Conservation (phyloP, 2,113 vertebrate species). For the Nipponia nippon region DNA sequence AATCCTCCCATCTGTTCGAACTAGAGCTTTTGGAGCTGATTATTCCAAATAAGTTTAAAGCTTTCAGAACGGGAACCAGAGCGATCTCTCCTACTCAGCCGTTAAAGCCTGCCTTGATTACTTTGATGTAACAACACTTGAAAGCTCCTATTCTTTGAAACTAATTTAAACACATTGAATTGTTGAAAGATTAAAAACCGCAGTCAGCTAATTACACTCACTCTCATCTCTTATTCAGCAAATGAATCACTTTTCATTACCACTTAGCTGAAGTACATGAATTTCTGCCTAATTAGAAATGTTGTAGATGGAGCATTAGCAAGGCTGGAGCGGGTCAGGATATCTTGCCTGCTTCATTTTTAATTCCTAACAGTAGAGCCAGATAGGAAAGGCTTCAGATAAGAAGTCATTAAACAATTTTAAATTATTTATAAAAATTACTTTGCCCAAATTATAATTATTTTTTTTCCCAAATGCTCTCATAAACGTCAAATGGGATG, state of each 20-base stretch:
- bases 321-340: conserved; percentile 77
- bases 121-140: conserved; percentile 82
- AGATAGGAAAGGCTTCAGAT: conserved; percentile 78
- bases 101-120: conserved; percentile 70
- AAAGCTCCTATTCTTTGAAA: conserved; percentile 85
- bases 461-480: conserved; percentile 76
- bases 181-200: conserved; percentile 86
- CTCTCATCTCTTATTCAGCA: conserved; percentile 86
- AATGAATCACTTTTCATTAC: conserved; percentile 86
- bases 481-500: conserved; percentile 77
- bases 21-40: conserved; percentile 12
- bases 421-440: conserved; percentile 90
- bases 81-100: conserved; percentile 40
- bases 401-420: conserved; percentile 84
- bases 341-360: conserved; percentile 81
- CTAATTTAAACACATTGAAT: conserved; percentile 85
- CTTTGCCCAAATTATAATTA: conserved; percentile 85
- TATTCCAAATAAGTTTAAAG: conserved; percentile 52
- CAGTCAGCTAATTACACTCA: conserved; percentile 84
- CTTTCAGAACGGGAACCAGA: conserved; percentile 41
- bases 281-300: conserved; percentile 86
- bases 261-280: conserved; percentile 86
- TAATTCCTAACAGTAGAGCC: conserved; percentile 75
- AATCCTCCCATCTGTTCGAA: conserved; percentile 8
- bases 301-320: conserved; percentile 84